Evolutionary conservation across 1,140 invertebrate species (phyloP).

Genomic region (Doryteuthis pealeii): DNA sequence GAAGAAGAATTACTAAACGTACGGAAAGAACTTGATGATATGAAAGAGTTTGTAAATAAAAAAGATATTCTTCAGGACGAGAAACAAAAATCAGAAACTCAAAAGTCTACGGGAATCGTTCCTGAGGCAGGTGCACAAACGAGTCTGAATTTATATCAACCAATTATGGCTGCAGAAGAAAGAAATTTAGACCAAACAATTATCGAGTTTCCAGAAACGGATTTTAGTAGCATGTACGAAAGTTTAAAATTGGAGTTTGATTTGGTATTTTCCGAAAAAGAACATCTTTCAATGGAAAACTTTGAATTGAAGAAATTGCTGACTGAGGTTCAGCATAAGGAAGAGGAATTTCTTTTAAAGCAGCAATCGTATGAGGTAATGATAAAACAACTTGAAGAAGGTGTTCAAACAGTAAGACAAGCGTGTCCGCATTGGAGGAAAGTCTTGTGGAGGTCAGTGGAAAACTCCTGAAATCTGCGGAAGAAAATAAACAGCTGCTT

Average conservation of each 20-base stretch:
- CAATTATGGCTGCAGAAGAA: no score
- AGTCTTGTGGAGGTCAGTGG: neutral
- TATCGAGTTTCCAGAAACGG: neutral
- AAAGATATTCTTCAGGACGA: no score
- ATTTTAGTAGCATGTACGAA: slow-evolving; percentile 3
- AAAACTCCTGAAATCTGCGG: neutral
- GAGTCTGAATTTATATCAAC: no score
- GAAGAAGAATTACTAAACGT: neutral
- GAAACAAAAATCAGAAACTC: no score
- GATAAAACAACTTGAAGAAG: neutral
- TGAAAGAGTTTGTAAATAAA: no score
- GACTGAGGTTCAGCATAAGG: no score
- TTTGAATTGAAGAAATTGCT: neutral
- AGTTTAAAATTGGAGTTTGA: slow-evolving; percentile 20
- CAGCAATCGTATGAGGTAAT: no score
- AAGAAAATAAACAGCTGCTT: neutral
- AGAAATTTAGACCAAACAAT: no score
- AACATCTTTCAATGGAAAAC: slow-evolving; percentile 16
- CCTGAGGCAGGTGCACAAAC: no score
- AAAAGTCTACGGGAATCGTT: no score
- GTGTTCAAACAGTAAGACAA: neutral
- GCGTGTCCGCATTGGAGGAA: neutral
- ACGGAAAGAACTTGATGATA: no score
- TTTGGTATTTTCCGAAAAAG: slow-evolving; percentile 22
- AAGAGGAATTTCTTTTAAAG: no score